phyloP scores from a whole-genome alignment of 2,888 invertebrate species.

The Callinectes sapidus region DNA sequence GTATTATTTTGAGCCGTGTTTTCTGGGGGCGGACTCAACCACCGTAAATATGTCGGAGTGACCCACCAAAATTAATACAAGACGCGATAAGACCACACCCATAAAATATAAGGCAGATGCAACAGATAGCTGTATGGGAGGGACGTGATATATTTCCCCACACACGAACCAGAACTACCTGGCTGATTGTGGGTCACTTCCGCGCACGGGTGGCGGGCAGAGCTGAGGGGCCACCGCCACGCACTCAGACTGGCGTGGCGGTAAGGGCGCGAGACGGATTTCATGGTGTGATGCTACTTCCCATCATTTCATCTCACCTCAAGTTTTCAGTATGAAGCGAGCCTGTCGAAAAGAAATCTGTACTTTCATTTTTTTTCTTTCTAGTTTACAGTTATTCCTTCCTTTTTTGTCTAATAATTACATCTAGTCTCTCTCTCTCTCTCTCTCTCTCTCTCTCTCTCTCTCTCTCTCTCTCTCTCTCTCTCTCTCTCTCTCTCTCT shows the following conservation, averaged over 20 bases:
- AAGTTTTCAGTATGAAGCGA: not conserved
- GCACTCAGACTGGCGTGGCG: not conserved
- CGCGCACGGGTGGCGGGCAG: not conserved
- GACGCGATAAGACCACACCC: conserved; percentile 37
- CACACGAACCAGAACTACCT: conserved; percentile 30
- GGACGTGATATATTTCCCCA: conserved; percentile 19
- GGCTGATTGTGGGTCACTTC: conserved; percentile 19
- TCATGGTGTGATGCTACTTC: not conserved
- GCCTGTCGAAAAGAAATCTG: not conserved
- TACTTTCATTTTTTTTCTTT: not conserved
- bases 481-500: conserved; percentile 48
- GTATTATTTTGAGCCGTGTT: conserved; percentile 35
- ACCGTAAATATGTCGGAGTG: conserved; percentile 34
- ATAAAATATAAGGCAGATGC: conserved; percentile 36
- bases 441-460: conserved; percentile 34
- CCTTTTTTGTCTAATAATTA: conserved; percentile 9
- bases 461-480: conserved; percentile 43
- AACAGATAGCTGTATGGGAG: conserved; percentile 29
- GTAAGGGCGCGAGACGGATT: not conserved
- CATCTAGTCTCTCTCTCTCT: conserved; percentile 10
- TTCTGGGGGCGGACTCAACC: conserved; percentile 3
- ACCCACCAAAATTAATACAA: conserved; percentile 11
- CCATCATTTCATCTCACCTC: not conserved
- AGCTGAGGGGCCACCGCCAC: not conserved
- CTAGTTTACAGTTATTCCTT: not conserved